Base-by-base conservation (phyloP, 1,140 invertebrate species). In the Cydia splendana region DNA sequence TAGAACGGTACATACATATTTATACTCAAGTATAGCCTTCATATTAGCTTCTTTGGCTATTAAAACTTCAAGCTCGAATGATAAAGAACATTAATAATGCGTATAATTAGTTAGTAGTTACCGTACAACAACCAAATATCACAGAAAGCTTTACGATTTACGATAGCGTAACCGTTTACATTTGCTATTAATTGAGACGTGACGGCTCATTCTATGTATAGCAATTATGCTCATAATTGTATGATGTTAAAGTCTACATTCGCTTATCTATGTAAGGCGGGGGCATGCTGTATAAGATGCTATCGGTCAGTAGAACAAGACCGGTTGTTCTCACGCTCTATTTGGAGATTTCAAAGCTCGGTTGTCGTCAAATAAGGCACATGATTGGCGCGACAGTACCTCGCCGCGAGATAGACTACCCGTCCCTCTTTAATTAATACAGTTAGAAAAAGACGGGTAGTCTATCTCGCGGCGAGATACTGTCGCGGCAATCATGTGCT, bases 141-240 rank as follows among this genome's bases (percentile, higher is more conserved):
- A 71, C 24, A 71, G 67, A 75, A 78, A 75, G 77, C 62, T 57
- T 34, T 42, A 15, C 42, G 71, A 13, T 57, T 34, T 42, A 15
- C 42, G 71, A 13, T 67, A 38, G 65, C 53, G 75, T 53, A 13
- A 78, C 76, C 65, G 57, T 81, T 78, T 78, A 84, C 82, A 84
- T 82, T 85, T 76, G 77, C 76, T 84, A 85, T 85, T 84, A 84
- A 87, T 87, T 87, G 86, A 88, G 82, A 87, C 82, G 87, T 83
- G 81, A 82, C 81, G 78, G 79, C 71, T 71, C 15, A 38, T 53
- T 51, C 15, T 13, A 78, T 48, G 18, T 12, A 45, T 10, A 77
- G 30, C 45, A 51, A 34, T 10, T 75, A 78, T 34, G 71, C 71
- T 65, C 79, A 81, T 87, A 82, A 80, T 75, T 65, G 18, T 12